phyloP scores from a whole-genome alignment of 2,797 vertebrate species.

The Syngnathus rostellatus region DNA sequence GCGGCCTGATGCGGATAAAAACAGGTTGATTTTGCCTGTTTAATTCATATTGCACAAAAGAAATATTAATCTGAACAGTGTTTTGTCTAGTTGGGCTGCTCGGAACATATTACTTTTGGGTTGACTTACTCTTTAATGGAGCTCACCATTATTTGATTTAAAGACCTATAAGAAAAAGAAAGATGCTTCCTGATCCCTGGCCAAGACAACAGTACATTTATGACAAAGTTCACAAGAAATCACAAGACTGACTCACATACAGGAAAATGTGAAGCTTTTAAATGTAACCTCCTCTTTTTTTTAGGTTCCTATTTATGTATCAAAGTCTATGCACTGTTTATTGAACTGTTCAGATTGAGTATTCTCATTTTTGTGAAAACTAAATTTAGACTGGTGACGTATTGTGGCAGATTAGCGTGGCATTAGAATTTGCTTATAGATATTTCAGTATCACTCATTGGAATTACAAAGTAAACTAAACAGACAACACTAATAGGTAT shows the following conservation, averaged over 20 bases:
- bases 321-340: background rate
- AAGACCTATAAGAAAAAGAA: background rate
- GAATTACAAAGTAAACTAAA: too few relatives aligned
- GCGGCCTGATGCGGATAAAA: too few relatives aligned
- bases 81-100: too few relatives aligned
- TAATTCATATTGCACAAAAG: too few relatives aligned
- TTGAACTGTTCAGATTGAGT: background rate
- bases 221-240: background rate
- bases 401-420: background rate
- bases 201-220: background rate
- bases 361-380: too few relatives aligned
- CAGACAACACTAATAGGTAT: too few relatives aligned
- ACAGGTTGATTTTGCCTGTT: too few relatives aligned
- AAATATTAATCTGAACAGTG: too few relatives aligned
- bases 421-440: background rate
- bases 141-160: background rate
- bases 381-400: too few relatives aligned
- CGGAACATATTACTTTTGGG: background rate
- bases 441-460: too few relatives aligned
- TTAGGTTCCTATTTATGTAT: background rate
- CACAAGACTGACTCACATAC: background rate
- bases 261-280: background rate
- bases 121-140: too few relatives aligned
- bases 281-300: background rate
- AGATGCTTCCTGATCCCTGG: background rate